A percentile compares a stretch with the other conserved stretches of the same genome.
These are phyloP conservation scores for Stenolophus ochropezus DNA, from an alignment of 2,888 invertebrate species.

Conservation along the genomic window DNA sequence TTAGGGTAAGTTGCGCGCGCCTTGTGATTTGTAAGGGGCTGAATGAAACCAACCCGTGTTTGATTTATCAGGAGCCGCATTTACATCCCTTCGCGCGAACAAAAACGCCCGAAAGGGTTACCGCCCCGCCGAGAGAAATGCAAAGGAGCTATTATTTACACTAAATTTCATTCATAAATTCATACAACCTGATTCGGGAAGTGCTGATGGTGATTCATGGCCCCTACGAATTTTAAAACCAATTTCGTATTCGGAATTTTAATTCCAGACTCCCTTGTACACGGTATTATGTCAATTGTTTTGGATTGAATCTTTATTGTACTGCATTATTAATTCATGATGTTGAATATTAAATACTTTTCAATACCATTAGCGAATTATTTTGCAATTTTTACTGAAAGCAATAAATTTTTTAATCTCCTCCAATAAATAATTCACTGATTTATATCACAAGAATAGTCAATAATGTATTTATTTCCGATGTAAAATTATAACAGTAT, in stretches of 20 bases:
- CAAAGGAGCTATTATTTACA: conserved; percentile 49
- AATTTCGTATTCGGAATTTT: conserved; percentile 40
- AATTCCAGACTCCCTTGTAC: conserved; percentile 5
- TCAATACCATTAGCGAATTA: background rate
- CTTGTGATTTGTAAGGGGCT: conserved; percentile 42
- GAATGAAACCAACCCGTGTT: conserved; percentile 33
- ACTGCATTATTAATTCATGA: conserved; percentile 18
- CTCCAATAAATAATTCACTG: too few species aligned
- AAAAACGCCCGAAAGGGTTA: conserved; percentile 45
- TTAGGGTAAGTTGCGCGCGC: conserved; percentile 35
- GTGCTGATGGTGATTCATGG: conserved; percentile 33
- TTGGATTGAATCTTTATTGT: conserved; percentile 21
- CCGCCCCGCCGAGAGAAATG: conserved; percentile 8
- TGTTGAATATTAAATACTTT: conserved; percentile 9
- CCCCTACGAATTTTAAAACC: conserved; percentile 22
- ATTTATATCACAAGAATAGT: too few species aligned
- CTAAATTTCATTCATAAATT: conserved; percentile 59
- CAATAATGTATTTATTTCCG: too few species aligned
- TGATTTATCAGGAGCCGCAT: conserved; percentile 48
- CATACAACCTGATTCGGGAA: conserved; percentile 25
- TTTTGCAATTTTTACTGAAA: background rate
- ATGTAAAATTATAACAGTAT: too few species aligned
- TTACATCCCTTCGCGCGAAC: conserved; percentile 54
- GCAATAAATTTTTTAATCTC: background rate
- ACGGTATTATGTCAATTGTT: conserved; percentile 32